These are phyloP conservation scores for Nettapus auritus DNA, from an alignment of 2,113 vertebrate species.

Conservation along the genomic window DNA sequence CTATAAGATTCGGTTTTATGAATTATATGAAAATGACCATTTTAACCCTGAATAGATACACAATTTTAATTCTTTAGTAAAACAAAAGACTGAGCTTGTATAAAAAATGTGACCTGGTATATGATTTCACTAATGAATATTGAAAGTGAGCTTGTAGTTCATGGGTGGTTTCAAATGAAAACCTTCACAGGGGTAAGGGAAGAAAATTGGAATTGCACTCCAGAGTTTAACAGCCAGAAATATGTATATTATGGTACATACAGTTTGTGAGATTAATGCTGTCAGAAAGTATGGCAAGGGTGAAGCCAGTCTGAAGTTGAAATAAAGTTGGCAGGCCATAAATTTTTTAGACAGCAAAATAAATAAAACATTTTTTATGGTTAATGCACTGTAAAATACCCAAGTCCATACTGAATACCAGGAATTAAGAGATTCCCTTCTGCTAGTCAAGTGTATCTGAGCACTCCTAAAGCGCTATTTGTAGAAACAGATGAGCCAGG, in stretches of 20 bases:
- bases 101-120: not conserved
- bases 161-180: not conserved
- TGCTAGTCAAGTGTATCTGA: not conserved
- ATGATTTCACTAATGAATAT: not conserved
- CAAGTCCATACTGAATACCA: not conserved
- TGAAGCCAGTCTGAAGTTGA: conserved; percentile 20
- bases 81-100: not conserved
- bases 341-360: not conserved
- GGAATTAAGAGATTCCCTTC: conserved; percentile 36
- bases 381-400: conserved; percentile 40
- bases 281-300: conserved; percentile 19
- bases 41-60: not conserved
- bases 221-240: not conserved
- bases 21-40: not conserved
- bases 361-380: conserved; percentile 39
- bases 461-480: not conserved
- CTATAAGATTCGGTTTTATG: not conserved
- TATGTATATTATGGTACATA: not conserved
- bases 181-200: not conserved
- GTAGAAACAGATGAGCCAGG: not conserved
- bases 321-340: conserved; percentile 19
- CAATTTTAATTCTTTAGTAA: not conserved
- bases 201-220: not conserved
- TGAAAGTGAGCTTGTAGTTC: not conserved
- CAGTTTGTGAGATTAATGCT: conserved; percentile 21